Evolutionary conservation across 2,888 invertebrate genomes (phyloP), one percentile per base, ranked within the genome.

Genomic region (Zygothrica quintamaculata): DNA sequence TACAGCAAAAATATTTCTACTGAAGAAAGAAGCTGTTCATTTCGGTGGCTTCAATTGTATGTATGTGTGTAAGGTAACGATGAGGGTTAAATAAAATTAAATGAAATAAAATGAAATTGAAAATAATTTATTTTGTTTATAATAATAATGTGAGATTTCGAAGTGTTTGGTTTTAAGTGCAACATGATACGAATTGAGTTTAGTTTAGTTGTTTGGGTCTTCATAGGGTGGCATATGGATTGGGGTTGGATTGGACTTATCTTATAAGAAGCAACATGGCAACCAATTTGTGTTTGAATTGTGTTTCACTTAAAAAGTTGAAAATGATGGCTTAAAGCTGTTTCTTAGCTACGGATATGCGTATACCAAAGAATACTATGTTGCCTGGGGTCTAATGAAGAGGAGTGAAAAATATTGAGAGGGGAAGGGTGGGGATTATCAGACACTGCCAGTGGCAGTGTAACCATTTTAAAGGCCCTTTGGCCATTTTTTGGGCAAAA

Each of bases 211-310:
- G n/a, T 22, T 22, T 22, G 18, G 18, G 18, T 2, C 18, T 5
- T 22, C 3, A 33, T 33, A n/a, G 33, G n/a, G 6, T 33, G 33
- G 11, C 18, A 5, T 51, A 9, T 18, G 22, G 40, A 18, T 51
- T 18, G 26, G 13, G 51, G 5, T 29, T 29, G 29, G 29, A n/a
- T 29, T 29, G 9, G n/a, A 29, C 29, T 29, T n/a, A 29, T 29
- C 29, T 7, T 9, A n/a, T 29, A n/a, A 12, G 11, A 5, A 12
- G 13, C 12, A 36, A 36, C 12, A 36, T 29, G 29, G 36, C 36
- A 36, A n/a, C 12, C 13, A 7, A 43, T 51, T 39, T 68, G 37
- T 47, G 47, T 52, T 69, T 50, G 50, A 71, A 65, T 51, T 16
- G 40, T 13, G 18, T 42, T 67, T 44, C 31, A 11, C 46, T 13